Percentiles rank a stretch among this genome's conserved stretches.
These are phyloP conservation scores for Phaedon cochleariae DNA, from an alignment of 2,888 invertebrate genomes.

Conservation along the genomic window DNA sequence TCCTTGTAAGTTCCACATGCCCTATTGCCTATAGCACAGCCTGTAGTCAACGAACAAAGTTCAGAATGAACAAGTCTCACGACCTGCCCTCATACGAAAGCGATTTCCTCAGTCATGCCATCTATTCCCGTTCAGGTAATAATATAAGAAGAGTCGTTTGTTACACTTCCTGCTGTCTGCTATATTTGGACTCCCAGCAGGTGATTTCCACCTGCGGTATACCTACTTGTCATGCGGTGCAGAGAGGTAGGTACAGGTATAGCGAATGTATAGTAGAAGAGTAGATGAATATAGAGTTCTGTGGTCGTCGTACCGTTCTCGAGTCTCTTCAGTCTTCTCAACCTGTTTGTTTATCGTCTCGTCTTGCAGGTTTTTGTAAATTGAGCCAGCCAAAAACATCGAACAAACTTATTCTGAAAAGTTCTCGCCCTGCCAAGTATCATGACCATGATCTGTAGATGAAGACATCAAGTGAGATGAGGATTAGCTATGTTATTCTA, in stretches of 20 bases:
- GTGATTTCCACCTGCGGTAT: conserved; percentile 35
- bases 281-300: not conserved
- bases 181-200: conserved; percentile 24
- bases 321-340: not conserved
- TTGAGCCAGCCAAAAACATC: not conserved
- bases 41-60: too few relatives aligned
- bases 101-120: not conserved
- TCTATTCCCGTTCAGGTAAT: not conserved
- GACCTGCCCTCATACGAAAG: not conserved
- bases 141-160: conserved; percentile 5
- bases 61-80: not conserved
- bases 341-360: conserved; percentile 2
- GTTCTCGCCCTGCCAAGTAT: too few relatives aligned
- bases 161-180: conserved; percentile 21
- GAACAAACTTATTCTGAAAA: too few relatives aligned
- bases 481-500: too few relatives aligned
- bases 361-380: not conserved
- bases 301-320: not conserved
- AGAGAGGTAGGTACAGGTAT: too few relatives aligned
- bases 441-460: too few relatives aligned
- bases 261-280: too few relatives aligned
- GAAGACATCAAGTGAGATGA: too few relatives aligned
- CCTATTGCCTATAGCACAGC: too few relatives aligned
- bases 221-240: conserved; percentile 11
- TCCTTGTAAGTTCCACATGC: too few relatives aligned